Percentiles rank a stretch among this genome's conserved stretches.
phyloP scores from a whole-genome alignment of 2,888 invertebrate species.

The Sepioteuthis lessoniana region DNA sequence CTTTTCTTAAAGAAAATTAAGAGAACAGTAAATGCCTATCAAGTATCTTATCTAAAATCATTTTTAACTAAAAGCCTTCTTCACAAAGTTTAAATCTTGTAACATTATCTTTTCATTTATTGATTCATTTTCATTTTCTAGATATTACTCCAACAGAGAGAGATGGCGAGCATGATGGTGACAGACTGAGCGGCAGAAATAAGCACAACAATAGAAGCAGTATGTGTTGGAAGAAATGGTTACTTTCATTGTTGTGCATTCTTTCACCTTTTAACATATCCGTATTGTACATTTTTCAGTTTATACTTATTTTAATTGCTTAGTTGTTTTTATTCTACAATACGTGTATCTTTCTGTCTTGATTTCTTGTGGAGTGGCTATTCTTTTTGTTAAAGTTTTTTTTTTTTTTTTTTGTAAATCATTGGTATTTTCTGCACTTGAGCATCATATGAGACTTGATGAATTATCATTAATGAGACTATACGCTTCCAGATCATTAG shows the following conservation, averaged over 20 bases:
- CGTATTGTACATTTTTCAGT: conserved; percentile 21
- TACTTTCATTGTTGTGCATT: conserved; percentile 38
- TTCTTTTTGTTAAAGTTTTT: background rate
- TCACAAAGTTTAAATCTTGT: background rate
- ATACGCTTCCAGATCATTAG: background rate
- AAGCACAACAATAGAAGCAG: conserved; percentile 46
- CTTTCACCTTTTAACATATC: background rate
- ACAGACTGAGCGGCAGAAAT: conserved; percentile 46
- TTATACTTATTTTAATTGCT: background rate
- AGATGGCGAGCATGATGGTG: conserved; percentile 41
- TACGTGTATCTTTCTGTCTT: background rate
- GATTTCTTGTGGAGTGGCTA: conserved; percentile 1
- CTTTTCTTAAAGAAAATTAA: no score
- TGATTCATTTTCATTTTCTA: conserved; percentile 46
- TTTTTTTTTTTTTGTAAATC: background rate
- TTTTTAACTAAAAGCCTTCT: background rate
- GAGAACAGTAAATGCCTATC: background rate
- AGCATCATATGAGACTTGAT: background rate
- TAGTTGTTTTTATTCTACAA: background rate
- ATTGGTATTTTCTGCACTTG: background rate
- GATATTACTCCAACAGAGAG: conserved; percentile 47
- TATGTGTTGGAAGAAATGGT: conserved; percentile 44
- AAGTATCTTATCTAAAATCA: background rate
- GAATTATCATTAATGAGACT: background rate
- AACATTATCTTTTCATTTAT: background rate